These are phyloP conservation scores for Prosopocoilus inquinatus DNA, from an alignment of 2,888 invertebrate genomes.

Conservation along the genomic window DNA sequence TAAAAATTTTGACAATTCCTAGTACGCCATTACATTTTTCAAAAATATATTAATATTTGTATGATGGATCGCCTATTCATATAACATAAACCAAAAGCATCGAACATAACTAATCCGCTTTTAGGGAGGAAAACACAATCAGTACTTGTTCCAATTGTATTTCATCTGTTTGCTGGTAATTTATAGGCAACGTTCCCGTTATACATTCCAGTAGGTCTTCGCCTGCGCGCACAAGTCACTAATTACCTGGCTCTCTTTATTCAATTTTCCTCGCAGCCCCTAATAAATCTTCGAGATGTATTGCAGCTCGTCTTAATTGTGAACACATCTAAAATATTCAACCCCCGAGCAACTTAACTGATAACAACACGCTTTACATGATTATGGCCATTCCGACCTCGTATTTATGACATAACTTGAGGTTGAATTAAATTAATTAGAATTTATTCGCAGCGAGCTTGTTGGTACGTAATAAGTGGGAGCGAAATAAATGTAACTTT, in stretches of 20 bases:
- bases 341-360: background rate
- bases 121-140: constrained; percentile 8
- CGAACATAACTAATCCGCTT: too few species aligned
- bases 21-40: too few species aligned
- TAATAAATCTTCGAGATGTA: constrained; percentile 29
- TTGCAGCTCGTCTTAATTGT: constrained; percentile 27
- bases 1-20: too few species aligned
- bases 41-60: too few species aligned
- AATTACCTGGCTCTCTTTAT: constrained; percentile 42
- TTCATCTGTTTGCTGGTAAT: constrained; percentile 39
- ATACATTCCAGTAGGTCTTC: constrained; percentile 40
- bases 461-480: constrained; percentile 15
- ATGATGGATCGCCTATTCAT: too few species aligned
- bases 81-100: too few species aligned
- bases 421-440: constrained; percentile 19
- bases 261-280: constrained; percentile 37
- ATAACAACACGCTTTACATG: constrained; percentile 2
- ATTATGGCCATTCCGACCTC: background rate
- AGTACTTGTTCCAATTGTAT: constrained; percentile 41
- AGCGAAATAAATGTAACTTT: constrained; percentile 14
- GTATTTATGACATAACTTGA: constrained; percentile 2
- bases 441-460: constrained; percentile 19
- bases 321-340: constrained; percentile 23
- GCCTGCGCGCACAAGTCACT: constrained; percentile 37
- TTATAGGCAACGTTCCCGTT: constrained; percentile 45